Conservation (phyloP, 2,888 invertebrate genomes). For the Troilus luridus region DNA sequence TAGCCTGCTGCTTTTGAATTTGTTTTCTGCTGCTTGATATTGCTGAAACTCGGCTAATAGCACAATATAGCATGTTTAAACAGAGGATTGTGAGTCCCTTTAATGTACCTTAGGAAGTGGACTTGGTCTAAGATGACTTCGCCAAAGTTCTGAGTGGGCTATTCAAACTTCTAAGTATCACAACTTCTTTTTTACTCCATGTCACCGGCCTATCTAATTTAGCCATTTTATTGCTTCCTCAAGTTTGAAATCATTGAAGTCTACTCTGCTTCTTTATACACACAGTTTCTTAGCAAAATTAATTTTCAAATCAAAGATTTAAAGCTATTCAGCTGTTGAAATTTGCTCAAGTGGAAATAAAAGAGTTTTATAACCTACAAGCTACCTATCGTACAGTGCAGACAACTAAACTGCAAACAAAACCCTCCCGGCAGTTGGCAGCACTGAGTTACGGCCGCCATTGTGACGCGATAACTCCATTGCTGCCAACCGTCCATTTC, state of each 20-base stretch:
- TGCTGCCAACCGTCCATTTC: slow-evolving; percentile 38
- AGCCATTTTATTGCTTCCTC: too few relatives aligned
- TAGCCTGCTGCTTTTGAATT: background rate
- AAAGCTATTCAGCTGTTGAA: background rate
- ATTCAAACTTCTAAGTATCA: background rate
- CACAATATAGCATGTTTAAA: too few relatives aligned
- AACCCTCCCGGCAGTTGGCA: slow-evolving; percentile 9
- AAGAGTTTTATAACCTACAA: background rate
- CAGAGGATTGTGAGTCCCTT: too few relatives aligned
- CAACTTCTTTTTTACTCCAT: too few relatives aligned
- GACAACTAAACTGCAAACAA: slow-evolving; percentile 18
- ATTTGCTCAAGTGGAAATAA: background rate
- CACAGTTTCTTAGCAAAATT: too few relatives aligned
- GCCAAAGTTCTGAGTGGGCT: background rate
- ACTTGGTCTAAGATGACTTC: background rate
- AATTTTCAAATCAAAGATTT: too few relatives aligned
- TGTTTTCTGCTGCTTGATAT: too few relatives aligned
- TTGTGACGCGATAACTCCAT: slow-evolving; percentile 21
- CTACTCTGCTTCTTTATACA: too few relatives aligned
- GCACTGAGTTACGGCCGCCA: slow-evolving; percentile 31
- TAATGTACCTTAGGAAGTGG: too few relatives aligned
- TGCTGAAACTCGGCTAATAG: too few relatives aligned
- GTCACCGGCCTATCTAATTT: too few relatives aligned
- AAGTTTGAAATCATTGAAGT: too few relatives aligned
- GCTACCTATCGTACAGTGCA: slow-evolving; percentile 2